These are phyloP conservation scores for Chironomus tepperi DNA, from an alignment of 1,140 invertebrate species.

Conservation along the genomic window DNA sequence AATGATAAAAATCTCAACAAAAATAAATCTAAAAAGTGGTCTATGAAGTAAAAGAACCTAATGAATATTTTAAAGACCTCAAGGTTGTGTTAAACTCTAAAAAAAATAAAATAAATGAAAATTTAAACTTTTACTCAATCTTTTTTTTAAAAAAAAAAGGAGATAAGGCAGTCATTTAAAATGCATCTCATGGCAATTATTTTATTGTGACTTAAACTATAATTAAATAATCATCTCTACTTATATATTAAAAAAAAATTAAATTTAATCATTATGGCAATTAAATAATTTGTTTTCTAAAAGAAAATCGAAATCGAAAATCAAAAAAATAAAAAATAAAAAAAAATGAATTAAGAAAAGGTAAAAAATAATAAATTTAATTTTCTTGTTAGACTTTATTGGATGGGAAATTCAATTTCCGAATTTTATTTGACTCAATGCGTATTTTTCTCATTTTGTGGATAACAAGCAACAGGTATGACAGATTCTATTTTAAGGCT, in stretches of 20 bases:
- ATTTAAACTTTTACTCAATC: neutral
- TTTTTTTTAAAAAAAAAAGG: neutral
- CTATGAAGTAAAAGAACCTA: neutral
- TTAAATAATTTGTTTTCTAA: neutral
- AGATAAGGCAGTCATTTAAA: neutral
- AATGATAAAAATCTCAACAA: neutral
- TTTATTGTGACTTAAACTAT: neutral
- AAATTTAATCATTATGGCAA: constrained; percentile 8
- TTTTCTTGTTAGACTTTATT: too few species aligned
- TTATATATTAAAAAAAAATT: neutral
- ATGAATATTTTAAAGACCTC: neutral
- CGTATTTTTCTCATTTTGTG: too few species aligned
- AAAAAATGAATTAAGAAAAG: neutral
- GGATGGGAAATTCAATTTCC: too few species aligned
- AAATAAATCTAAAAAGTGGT: neutral
- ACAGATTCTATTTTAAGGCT: too few species aligned
- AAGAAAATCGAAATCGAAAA: constrained; percentile 10
- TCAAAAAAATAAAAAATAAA: too few species aligned
- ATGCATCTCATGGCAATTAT: constrained; percentile 12
- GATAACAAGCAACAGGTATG: too few species aligned
- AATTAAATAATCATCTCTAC: neutral
- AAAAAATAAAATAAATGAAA: neutral
- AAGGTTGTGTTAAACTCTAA: constrained; percentile 8
- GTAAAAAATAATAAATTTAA: too few species aligned
- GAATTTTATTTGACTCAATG: too few species aligned